These are phyloP conservation scores for Morus bassanus DNA, from an alignment of 2,797 vertebrate genomes.

Conservation along the genomic window DNA sequence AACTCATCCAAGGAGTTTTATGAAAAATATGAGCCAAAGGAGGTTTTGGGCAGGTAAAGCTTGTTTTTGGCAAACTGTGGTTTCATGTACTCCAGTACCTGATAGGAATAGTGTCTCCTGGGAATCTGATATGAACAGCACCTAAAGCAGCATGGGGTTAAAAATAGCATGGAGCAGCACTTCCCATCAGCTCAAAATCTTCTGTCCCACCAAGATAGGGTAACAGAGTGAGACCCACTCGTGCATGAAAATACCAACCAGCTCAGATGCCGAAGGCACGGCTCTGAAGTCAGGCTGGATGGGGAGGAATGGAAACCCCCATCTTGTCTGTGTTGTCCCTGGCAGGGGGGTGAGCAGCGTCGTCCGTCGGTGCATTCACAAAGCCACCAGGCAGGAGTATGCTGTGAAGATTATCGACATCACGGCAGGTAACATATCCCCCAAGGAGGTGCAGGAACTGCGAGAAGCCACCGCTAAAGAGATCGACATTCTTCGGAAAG, in stretches of 20 bases:
- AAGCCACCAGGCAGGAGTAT: constrained; percentile 83
- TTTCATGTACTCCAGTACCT: neutral
- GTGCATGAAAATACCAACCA: neutral
- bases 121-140: neutral
- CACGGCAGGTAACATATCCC: constrained; percentile 87
- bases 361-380: constrained; percentile 91
- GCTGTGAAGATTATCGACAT: constrained; percentile 98
- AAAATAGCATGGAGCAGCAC: neutral
- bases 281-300: rapidly evolving
- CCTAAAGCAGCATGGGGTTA: neutral
- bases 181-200: neutral
- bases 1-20: constrained; percentile 91
- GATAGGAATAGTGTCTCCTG: neutral
- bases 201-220: neutral
- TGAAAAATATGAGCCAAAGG: constrained; percentile 94
- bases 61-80: neutral
- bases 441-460: constrained; percentile 87
- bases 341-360: constrained; percentile 95
- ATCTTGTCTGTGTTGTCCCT: neutral
- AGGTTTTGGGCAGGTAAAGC: constrained; percentile 92
- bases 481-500: constrained; percentile 93
- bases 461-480: constrained; percentile 89
- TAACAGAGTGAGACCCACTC: neutral
- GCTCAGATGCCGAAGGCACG: neutral
- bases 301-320: neutral